Base-by-base conservation (phyloP, 2,888 invertebrate genomes). In the Dynastes maya region DNA sequence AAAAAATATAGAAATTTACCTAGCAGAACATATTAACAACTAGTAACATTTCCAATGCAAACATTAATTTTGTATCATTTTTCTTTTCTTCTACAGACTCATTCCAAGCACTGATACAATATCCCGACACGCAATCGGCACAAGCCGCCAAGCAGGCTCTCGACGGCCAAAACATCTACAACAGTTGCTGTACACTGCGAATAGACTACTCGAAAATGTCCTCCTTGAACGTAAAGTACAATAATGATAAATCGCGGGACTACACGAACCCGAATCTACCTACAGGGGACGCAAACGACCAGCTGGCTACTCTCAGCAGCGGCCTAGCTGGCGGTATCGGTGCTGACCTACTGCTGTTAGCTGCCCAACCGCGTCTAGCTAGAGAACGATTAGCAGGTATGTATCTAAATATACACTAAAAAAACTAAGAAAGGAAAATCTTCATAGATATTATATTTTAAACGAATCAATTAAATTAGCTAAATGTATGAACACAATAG, bases 121-220 rank as follows among this genome's bases (percentile, higher is more conserved):
- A 98, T 90, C 96, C 97, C 85, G 99, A 99, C 91, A 96, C 98
- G 82, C 94, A 96, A 88, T 96, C 98, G 84, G 99, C 99, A 84
- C 98, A 98, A 90, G 94, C 97, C 86, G 99, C 99, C 87, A 99
- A 98, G 93, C 93, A 97, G 94, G 93, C 97, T 80, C 91, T 99
- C 86, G 99, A 99, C 89, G 98, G 98, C 64, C 99, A 99, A 90
- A 98, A 99, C 90, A 98, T 99, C 88, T 99, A 99, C 93, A 99
- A 98, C 90, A 98, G 98, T 80, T 99, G 99, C 91, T 99, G 99
- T 92, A 99, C 98, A 78, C 92, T 99, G 87, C 95, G 98, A 89
- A 99, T 99, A 89, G 99, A 99, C 91, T 99, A 98, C 92, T 98
- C 98, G 85, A 99, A 99, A 91, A 94, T 99, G 93, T 95, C 97